Conservation (phyloP, 2,113 vertebrate species). For the Nibea albiflora region DNA sequence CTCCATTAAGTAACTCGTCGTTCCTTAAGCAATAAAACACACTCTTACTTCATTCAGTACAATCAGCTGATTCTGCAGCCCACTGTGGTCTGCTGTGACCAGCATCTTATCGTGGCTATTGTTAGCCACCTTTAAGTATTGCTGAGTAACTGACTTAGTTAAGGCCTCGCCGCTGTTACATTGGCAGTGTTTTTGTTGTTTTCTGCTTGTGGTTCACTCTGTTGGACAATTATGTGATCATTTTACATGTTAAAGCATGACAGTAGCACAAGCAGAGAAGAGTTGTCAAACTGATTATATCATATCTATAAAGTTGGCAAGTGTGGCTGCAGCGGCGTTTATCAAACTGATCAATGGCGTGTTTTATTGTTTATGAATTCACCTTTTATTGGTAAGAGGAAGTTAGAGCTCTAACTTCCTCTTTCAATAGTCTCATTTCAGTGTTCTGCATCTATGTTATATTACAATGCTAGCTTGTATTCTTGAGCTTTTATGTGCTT, state of each 20-base stretch:
- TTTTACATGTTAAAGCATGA: neutral
- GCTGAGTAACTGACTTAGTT: too few species aligned
- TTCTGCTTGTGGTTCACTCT: neutral
- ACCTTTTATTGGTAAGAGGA: neutral
- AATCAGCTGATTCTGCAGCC: neutral
- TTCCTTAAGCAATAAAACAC: neutral
- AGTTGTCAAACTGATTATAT: neutral
- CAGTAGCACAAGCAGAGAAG: neutral
- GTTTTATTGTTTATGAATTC: neutral
- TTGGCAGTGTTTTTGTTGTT: neutral
- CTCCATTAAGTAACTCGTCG: neutral
- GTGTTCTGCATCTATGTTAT: slow-evolving; percentile 1
- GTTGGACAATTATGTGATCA: neutral
- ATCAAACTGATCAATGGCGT: neutral
- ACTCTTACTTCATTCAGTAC: neutral
- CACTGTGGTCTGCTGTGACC: neutral
- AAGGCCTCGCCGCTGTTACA: neutral
- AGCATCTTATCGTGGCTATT: neutral
- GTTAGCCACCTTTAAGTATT: too few species aligned
- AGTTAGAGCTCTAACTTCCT: neutral
- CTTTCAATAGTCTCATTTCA: neutral
- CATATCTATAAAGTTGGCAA: neutral
- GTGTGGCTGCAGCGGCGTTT: neutral
- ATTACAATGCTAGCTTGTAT: neutral
- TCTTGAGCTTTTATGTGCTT: neutral